These are phyloP conservation scores for Phocoena sinus DNA, from an alignment of 2,113 vertebrate species.

Conservation along the genomic window DNA sequence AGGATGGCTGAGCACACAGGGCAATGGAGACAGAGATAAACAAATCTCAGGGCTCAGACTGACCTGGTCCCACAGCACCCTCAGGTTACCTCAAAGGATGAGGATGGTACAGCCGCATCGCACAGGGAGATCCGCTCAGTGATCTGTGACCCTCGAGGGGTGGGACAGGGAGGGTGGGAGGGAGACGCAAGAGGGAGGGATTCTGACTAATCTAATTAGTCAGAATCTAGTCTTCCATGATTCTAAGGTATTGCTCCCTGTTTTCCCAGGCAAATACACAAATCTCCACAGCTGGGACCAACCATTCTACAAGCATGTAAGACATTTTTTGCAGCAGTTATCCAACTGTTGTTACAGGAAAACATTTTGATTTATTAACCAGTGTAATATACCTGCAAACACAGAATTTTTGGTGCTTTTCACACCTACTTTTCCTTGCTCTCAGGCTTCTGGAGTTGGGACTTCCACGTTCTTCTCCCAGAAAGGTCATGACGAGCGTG, in stretches of 20 bases:
- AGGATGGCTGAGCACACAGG: too few species aligned
- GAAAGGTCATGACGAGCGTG: rapidly evolving
- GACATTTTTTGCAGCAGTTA: neutral
- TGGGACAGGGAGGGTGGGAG: too few species aligned
- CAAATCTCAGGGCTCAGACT: too few species aligned
- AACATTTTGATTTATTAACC: neutral
- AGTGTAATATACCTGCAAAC: neutral
- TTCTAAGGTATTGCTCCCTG: neutral
- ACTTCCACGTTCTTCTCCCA: rapidly evolving
- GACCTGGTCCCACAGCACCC: too few species aligned
- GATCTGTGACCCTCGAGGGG: too few species aligned
- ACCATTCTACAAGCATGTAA: neutral
- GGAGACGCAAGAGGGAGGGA: too few species aligned
- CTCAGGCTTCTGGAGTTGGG: neutral
- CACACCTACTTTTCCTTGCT: neutral
- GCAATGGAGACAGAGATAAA: too few species aligned
- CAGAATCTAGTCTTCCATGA: neutral
- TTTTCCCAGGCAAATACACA: neutral
- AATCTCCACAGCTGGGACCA: neutral
- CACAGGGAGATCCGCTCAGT: too few species aligned
- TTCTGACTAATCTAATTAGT: neutral
- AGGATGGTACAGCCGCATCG: too few species aligned
- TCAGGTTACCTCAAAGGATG: too few species aligned
- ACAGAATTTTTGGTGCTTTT: neutral
- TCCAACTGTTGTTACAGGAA: neutral